phyloP scores from a whole-genome alignment of 1,140 invertebrate genomes.

The Pachyrhynchus sulphureomaculatus region DNA sequence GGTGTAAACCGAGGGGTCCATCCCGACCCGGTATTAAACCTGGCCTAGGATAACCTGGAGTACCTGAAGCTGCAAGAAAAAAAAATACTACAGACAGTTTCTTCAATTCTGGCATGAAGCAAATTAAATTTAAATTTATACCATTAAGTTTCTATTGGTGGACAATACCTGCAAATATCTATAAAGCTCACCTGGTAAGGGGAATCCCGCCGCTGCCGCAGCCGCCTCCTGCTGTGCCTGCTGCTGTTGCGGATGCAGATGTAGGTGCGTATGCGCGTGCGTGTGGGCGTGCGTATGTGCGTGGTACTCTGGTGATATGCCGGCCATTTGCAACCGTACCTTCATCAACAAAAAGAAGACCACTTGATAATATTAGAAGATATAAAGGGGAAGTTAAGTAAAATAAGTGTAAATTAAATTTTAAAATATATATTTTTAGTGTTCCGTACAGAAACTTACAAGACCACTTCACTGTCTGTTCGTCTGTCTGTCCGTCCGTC shows the following conservation, averaged over 20 bases:
- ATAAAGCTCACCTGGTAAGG: slow-evolving; percentile 58
- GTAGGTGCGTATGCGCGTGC: slow-evolving; percentile 89
- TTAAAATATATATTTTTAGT: too few relatives aligned
- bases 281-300: slow-evolving; percentile 83
- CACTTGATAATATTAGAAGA: slow-evolving; percentile 28
- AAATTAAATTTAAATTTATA: too few relatives aligned
- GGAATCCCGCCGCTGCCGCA: slow-evolving; percentile 61
- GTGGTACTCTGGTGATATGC: slow-evolving; percentile 77
- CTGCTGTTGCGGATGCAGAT: slow-evolving; percentile 83
- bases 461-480: too few relatives aligned
- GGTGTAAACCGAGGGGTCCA: slow-evolving; percentile 61
- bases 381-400: neutral
- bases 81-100: neutral
- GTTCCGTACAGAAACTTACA: too few relatives aligned
- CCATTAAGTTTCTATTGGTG: too few relatives aligned
- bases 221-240: slow-evolving; percentile 68
- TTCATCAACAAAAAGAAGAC: slow-evolving; percentile 37
- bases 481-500: too few relatives aligned
- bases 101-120: too few relatives aligned
- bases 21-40: slow-evolving; percentile 62
- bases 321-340: slow-evolving; percentile 83
- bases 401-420: neutral
- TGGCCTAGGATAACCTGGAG: slow-evolving; percentile 63
- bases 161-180: too few relatives aligned
- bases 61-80: slow-evolving; percentile 54